These are phyloP conservation scores for Salvator merianae DNA, from an alignment of 2,113 vertebrate genomes.

Conservation along the genomic window DNA sequence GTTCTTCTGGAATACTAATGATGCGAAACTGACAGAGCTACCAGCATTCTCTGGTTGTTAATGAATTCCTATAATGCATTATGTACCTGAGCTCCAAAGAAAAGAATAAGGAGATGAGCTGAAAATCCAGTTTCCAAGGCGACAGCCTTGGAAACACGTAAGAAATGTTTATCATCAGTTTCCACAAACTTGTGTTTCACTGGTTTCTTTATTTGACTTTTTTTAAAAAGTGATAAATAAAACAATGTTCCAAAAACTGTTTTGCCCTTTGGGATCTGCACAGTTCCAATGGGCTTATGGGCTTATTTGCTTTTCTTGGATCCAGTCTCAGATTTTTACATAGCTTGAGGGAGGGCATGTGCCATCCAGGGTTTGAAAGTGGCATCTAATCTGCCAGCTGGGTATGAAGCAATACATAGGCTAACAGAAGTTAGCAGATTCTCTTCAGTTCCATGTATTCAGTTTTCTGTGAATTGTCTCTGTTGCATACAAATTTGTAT, in stretches of 20 bases:
- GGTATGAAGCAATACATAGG: neutral
- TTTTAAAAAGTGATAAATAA: constrained; percentile 4
- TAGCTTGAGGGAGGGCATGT: neutral
- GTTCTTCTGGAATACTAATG: constrained; percentile 45
- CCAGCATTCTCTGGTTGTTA: constrained; percentile 36
- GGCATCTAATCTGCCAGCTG: constrained; percentile 6
- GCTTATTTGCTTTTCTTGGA: neutral
- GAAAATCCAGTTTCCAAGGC: constrained; percentile 65
- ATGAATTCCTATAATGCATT: constrained; percentile 47
- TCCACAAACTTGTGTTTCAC: neutral
- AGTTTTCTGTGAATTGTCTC: neutral
- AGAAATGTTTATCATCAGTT: constrained; percentile 29
- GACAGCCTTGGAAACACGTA: constrained; percentile 43
- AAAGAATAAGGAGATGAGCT: constrained; percentile 46
- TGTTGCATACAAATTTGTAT: neutral
- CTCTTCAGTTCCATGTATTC: constrained; percentile 19
- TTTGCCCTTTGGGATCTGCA: neutral
- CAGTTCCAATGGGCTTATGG: neutral
- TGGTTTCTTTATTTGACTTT: neutral
- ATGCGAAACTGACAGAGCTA: constrained; percentile 48
- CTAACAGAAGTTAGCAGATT: neutral
- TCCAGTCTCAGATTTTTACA: constrained; percentile 12
- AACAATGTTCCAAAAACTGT: constrained; percentile 9
- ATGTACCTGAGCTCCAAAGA: constrained; percentile 28
- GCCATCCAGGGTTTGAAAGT: constrained; percentile 7